Conservation (phyloP, 2,797 vertebrate genomes). For the Bovichtus diacanthus region DNA sequence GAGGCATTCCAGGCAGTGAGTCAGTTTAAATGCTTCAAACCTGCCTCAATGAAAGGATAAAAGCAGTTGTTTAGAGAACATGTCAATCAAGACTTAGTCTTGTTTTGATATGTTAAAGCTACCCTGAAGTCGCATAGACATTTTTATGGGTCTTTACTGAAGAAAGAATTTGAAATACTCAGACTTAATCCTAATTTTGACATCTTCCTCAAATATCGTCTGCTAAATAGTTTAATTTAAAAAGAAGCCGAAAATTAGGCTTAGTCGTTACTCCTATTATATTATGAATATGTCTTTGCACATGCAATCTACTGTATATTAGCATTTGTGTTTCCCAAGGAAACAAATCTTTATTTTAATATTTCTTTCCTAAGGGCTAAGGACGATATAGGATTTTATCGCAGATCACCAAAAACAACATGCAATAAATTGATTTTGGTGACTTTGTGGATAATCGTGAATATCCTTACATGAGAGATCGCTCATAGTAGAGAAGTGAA, state of each 20-base stretch:
- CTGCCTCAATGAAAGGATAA: slow-evolving; percentile 58
- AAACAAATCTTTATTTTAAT: too few relatives aligned
- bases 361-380: too few relatives aligned
- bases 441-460: too few relatives aligned
- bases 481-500: too few relatives aligned
- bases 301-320: not conserved
- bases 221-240: slow-evolving; percentile 9
- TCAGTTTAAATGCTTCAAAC: slow-evolving; percentile 65
- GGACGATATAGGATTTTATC: too few relatives aligned
- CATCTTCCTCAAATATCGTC: slow-evolving; percentile 3
- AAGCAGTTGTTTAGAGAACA: slow-evolving; percentile 66
- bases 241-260: slow-evolving; percentile 14
- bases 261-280: not conserved
- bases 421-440: too few relatives aligned
- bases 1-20: slow-evolving; percentile 65
- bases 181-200: slow-evolving; percentile 18
- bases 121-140: slow-evolving; percentile 36
- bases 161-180: slow-evolving; percentile 16
- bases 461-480: too few relatives aligned
- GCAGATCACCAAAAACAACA: too few relatives aligned
- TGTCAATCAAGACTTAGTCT: slow-evolving; percentile 62
- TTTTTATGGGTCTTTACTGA: slow-evolving; percentile 17
- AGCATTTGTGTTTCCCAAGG: not conserved
- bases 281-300: not conserved
- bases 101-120: slow-evolving; percentile 70